A percentile compares a stretch with the other conserved stretches of the same genome.
phyloP scores from a whole-genome alignment of 1,140 invertebrate genomes.

The Cyclargus thomasi region DNA sequence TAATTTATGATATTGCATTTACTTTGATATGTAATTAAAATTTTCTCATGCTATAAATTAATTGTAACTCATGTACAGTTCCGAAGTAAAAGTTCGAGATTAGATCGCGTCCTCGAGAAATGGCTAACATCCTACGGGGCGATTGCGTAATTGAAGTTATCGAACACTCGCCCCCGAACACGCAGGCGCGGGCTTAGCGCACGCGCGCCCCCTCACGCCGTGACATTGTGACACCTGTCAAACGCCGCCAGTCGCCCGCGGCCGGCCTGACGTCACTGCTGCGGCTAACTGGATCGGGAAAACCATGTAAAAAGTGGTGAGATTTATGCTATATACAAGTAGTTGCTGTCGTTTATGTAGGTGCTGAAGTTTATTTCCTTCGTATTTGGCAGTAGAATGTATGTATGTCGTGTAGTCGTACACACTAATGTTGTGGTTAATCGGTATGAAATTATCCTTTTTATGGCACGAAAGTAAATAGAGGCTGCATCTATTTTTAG shows the following conservation, averaged over 20 bases:
- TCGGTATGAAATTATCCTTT: not conserved
- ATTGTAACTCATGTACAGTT: not conserved
- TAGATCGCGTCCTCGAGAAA: not conserved
- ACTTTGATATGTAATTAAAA: too few species aligned
- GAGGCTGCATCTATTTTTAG: conserved; percentile 41
- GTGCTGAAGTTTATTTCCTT: not conserved
- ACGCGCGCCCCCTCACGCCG: conserved; percentile 36
- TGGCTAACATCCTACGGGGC: not conserved
- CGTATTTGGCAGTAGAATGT: not conserved
- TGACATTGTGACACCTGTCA: conserved; percentile 40
- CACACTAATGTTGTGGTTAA: not conserved
- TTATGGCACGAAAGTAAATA: not conserved
- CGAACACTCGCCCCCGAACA: not conserved
- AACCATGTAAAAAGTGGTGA: conserved; percentile 48
- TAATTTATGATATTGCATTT: too few species aligned
- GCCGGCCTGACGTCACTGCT: conserved; percentile 43
- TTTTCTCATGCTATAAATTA: too few species aligned
- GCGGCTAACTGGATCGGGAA: conserved; percentile 25
- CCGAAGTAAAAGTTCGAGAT: not conserved
- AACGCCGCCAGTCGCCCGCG: conserved; percentile 40
- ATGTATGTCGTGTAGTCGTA: not conserved
- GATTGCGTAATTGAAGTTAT: not conserved
- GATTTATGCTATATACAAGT: conserved; percentile 8
- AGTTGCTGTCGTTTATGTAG: not conserved
- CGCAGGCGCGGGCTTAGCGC: conserved; percentile 41